Evolutionary conservation across 2,113 vertebrate genomes (phyloP).

Genomic region (Semicossyphus pulcher): DNA sequence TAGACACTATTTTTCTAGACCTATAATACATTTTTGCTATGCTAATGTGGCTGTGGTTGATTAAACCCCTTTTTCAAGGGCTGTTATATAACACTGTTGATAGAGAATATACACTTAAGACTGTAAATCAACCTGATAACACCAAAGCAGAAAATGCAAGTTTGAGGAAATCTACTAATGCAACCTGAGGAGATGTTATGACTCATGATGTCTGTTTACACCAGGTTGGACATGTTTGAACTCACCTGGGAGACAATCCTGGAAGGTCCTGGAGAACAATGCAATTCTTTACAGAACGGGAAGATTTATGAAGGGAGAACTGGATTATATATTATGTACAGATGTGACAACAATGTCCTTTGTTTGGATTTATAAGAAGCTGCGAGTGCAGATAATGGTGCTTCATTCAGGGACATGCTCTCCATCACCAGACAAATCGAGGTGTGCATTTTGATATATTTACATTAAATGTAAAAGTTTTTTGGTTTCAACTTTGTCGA

Average conservation of each 20-base stretch:
- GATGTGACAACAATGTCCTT: conserved; percentile 11
- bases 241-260: conserved; percentile 33
- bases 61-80: conserved; percentile 71
- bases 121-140: conserved; percentile 39
- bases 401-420: conserved; percentile 26
- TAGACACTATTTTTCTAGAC: conserved; percentile 54
- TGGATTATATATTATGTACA: conserved; percentile 39
- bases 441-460: neutral
- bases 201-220: conserved; percentile 17
- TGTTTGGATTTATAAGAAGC: conserved; percentile 34
- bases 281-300: conserved; percentile 20
- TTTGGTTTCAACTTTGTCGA: no score
- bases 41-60: conserved; percentile 53
- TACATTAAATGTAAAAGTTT: no score
- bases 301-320: conserved; percentile 56
- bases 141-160: conserved; percentile 36
- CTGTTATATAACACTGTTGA: conserved; percentile 58
- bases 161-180: conserved; percentile 34
- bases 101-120: conserved; percentile 45
- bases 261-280: conserved; percentile 64
- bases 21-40: conserved; percentile 49
- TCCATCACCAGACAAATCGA: conserved; percentile 42
- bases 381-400: neutral
- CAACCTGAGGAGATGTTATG: conserved; percentile 36
- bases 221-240: conserved; percentile 29